These are phyloP conservation scores for Hipposideros larvatus DNA, from an alignment of 2,797 vertebrate genomes.

Conservation along the genomic window DNA sequence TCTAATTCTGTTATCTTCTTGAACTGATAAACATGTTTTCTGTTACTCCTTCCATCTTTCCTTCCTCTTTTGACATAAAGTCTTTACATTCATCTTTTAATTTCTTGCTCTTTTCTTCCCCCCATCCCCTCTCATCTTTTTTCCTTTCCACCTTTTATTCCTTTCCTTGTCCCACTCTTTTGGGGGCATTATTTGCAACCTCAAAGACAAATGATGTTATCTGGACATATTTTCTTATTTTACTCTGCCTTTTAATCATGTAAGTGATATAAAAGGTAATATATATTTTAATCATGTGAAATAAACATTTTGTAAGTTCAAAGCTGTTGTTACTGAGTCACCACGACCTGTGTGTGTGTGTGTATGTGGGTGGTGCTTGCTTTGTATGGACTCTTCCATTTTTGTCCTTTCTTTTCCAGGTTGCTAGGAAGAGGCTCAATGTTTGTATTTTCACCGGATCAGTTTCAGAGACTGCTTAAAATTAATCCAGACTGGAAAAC, in stretches of 20 bases:
- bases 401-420: conserved; percentile 87
- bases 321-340: not conserved
- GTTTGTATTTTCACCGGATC: conserved; percentile 97
- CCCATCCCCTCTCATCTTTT: conserved; percentile 66
- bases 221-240: conserved; percentile 36
- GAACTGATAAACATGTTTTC: not conserved
- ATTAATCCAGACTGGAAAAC: conserved; percentile 95
- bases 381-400: conserved; percentile 60
- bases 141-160: conserved; percentile 69
- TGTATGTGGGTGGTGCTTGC: not conserved
- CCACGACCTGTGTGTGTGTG: not conserved
- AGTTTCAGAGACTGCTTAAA: conserved; percentile 94
- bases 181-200: not conserved
- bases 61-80: conserved; percentile 49
- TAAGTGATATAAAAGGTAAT: not conserved
- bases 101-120: conserved; percentile 72
- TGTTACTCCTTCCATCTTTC: not conserved
- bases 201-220: not conserved
- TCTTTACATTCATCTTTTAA: conserved; percentile 50
- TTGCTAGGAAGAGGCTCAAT: conserved; percentile 98
- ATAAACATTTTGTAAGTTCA: not conserved
- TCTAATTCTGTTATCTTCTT: not conserved
- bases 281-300: not conserved
- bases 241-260: conserved; percentile 28
- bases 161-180: not conserved